Evolutionary conservation across 2,113 vertebrate genomes (phyloP), one percentile per base, ranked within the genome.

Genomic region (Hippocampus barbouri): DNA sequence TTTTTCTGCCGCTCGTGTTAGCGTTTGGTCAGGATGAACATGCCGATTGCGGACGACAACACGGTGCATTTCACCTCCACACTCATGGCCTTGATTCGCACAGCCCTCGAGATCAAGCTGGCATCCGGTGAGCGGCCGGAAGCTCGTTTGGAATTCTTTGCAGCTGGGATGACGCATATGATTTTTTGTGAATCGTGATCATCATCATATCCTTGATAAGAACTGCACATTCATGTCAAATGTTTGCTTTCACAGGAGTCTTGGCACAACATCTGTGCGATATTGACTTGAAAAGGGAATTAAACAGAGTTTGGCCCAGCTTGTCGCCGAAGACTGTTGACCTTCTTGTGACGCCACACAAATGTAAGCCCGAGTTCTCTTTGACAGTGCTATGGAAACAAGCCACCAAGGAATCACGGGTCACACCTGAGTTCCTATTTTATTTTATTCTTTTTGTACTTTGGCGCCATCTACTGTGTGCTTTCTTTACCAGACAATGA

Each of bases 61-160:
- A 96, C 95, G 0, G 97, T 99, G 40, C 96, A 98, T 84, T 99
- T 98, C 92, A 99, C 96, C 0, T 99, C 96, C 84, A 99, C 97
- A 0, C 89, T 99, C 82, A 98, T 98, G 96, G 97, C 95, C 57
- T 91, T 99, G 86, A 99, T 99, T 76, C 92, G 96, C 78, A 99
- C 97, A 0, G 97, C 97, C 12, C 93, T 98, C 81, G 96, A 97
- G 68, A 96, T 99, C 92, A 99, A 98, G 85, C 93, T 98, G 1
- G 95, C 96, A 49, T 93, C 96, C 92, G 97, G 97, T 99, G 54
- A 83, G 86, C 34, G 72, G 70, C 71, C 41, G 15, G 71, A 72
- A 72, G 77, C 21, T 57, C 69, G 69, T 40, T 80, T 78, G 73
- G 49, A 72, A 18, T 62, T 54, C 59, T 76, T 72, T 7, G 59